phyloP scores from a whole-genome alignment of 2,113 vertebrate species.

The Syngnathus floridae region DNA sequence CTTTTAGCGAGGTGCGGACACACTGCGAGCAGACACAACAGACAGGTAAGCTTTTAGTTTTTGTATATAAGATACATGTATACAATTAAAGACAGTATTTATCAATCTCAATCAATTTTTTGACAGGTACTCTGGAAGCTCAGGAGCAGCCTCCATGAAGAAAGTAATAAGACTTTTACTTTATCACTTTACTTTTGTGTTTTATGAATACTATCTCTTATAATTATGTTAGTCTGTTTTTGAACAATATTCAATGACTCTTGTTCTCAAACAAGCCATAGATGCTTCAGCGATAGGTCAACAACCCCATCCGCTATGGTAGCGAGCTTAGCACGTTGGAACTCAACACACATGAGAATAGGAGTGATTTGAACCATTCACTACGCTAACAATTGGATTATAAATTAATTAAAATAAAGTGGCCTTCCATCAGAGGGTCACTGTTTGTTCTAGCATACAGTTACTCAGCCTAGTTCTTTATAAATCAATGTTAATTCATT shows the following conservation, averaged over 20 bases:
- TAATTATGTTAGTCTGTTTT: neutral
- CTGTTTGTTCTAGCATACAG: conserved; percentile 7
- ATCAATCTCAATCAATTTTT: neutral
- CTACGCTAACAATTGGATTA: conserved; percentile 29
- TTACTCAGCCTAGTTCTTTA: conserved; percentile 29
- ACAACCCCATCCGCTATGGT: conserved; percentile 12
- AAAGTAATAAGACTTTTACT: conserved; percentile 68
- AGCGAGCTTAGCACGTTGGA: conserved; percentile 5
- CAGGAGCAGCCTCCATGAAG: conserved; percentile 80
- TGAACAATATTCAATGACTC: conserved; percentile 5
- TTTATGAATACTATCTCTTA: neutral
- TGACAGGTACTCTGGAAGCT: conserved; percentile 75
- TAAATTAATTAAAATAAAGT: conserved; percentile 31
- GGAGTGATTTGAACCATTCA: conserved; percentile 30
- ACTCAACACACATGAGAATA: conserved; percentile 17
- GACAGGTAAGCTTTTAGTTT: conserved; percentile 51
- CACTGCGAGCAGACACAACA: conserved; percentile 60
- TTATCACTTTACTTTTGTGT: neutral
- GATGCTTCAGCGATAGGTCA: conserved; percentile 7
- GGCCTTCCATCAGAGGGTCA: conserved; percentile 38
- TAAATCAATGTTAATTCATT: conserved; percentile 15
- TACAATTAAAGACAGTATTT: conserved; percentile 11
- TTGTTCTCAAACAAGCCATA: conserved; percentile 13
- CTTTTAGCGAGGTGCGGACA: conserved; percentile 57
- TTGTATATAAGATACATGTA: neutral